Evolutionary conservation across 2,797 vertebrate species (phyloP).

Genomic region (Poecilia picta): DNA sequence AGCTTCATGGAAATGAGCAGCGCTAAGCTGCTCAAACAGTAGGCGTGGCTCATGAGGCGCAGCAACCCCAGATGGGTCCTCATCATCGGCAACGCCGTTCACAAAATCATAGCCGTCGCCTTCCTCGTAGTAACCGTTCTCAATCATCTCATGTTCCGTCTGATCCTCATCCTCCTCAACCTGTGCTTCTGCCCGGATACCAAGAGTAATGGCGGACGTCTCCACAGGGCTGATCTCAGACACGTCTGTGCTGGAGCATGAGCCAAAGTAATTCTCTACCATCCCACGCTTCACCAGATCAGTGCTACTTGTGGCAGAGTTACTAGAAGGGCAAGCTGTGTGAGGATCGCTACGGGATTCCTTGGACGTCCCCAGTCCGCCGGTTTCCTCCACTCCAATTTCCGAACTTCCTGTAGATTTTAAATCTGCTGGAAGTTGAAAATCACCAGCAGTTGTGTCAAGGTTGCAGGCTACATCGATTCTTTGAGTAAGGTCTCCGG

Average conservation of each 20-base stretch:
- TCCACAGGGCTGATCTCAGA: slow-evolving; percentile 87
- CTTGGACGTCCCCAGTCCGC: slow-evolving; percentile 53
- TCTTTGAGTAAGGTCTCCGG: slow-evolving; percentile 69
- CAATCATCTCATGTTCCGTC: slow-evolving; percentile 91
- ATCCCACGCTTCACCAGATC: slow-evolving; percentile 95
- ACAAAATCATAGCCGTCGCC: slow-evolving; percentile 81
- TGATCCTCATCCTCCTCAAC: slow-evolving; percentile 76
- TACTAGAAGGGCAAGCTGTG: slow-evolving; percentile 77
- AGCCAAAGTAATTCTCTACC: slow-evolving; percentile 97
- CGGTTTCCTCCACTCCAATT: slow-evolving; percentile 45
- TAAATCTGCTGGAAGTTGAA: slow-evolving; percentile 43
- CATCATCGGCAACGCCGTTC: slow-evolving; percentile 81
- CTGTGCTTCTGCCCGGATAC: slow-evolving; percentile 66
- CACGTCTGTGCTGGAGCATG: slow-evolving; percentile 86
- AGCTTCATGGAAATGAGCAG: slow-evolving; percentile 79
- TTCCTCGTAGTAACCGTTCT: slow-evolving; percentile 98
- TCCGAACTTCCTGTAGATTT: slow-evolving; percentile 68
- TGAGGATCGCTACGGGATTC: slow-evolving; percentile 75
- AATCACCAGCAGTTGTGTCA: slow-evolving; percentile 30
- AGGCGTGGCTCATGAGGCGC: slow-evolving; percentile 68
- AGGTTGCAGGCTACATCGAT: slow-evolving; percentile 22
- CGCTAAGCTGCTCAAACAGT: slow-evolving; percentile 76
- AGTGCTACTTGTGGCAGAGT: slow-evolving; percentile 87
- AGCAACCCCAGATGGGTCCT: slow-evolving; percentile 56
- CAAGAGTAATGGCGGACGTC: slow-evolving; percentile 81